Evolutionary conservation across 2,113 vertebrate genomes (phyloP).

Genomic region (Hystrix brachyura): DNA sequence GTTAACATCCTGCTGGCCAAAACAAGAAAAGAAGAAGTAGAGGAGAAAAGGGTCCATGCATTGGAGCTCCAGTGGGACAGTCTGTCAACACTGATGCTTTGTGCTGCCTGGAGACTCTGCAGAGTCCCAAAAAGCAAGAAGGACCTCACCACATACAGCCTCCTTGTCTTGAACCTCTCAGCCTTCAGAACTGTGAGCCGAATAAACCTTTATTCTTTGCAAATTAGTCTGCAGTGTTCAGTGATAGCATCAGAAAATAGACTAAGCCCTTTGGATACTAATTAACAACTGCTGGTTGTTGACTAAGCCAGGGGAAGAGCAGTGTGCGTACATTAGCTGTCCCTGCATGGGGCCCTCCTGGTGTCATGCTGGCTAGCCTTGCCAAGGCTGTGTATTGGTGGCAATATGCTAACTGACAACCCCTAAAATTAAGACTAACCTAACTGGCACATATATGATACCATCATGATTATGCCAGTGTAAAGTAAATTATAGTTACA

Average conservation of each 20-base stretch:
- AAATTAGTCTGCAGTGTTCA: background rate
- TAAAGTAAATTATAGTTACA: background rate
- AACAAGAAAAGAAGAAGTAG: background rate
- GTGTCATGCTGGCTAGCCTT: background rate
- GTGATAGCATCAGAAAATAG: background rate
- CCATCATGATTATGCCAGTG: background rate
- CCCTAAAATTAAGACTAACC: background rate
- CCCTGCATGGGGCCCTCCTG: background rate
- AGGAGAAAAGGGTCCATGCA: background rate
- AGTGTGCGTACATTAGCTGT: background rate
- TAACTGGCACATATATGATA: background rate
- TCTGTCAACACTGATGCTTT: background rate
- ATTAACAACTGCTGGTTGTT: constrained; percentile 22
- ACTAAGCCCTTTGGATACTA: background rate
- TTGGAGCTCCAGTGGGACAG: background rate
- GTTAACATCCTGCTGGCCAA: background rate
- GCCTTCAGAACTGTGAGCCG: background rate
- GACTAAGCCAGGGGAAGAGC: background rate
- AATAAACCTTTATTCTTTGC: background rate
- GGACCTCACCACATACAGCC: background rate
- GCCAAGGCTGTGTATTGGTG: background rate
- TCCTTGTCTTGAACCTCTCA: background rate
- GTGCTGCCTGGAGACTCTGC: background rate
- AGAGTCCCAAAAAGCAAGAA: background rate
- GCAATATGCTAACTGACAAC: background rate